Percentiles rank a stretch among this genome's conserved stretches.
Conservation (phyloP, 2,888 invertebrate genomes). For the Xestobium rufovillosum region DNA sequence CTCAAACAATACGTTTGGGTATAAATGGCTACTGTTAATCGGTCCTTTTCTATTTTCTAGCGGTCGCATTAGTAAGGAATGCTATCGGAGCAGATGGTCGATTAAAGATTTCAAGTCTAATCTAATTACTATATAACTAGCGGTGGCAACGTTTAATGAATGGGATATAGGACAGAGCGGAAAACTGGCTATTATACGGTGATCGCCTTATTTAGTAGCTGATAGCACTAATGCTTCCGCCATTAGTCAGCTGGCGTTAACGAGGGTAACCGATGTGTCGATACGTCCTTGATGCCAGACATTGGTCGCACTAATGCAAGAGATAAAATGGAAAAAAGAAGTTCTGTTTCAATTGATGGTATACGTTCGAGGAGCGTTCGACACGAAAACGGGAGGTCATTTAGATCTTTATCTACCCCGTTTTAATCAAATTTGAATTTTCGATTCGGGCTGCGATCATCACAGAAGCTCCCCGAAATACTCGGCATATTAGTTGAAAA, state of each 20-base stretch:
- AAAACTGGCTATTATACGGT: constrained; percentile 39
- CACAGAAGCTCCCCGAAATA: too few relatives aligned
- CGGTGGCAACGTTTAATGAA: constrained; percentile 28
- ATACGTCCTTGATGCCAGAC: constrained; percentile 29
- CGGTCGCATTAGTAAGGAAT: neutral
- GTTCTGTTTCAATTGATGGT: neutral
- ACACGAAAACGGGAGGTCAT: too few relatives aligned
- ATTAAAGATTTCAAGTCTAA: constrained; percentile 21
- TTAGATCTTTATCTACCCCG: too few relatives aligned
- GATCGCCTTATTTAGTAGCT: constrained; percentile 42
- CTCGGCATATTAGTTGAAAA: too few relatives aligned
- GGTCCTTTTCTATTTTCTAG: too few relatives aligned
- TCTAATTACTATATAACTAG: constrained; percentile 33
- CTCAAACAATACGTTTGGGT: too few relatives aligned
- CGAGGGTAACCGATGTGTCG: constrained; percentile 43
- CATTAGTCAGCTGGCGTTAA: constrained; percentile 45
- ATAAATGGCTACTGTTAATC: too few relatives aligned
- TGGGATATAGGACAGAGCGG: constrained; percentile 34
- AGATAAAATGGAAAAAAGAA: neutral
- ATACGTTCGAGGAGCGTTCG: too few relatives aligned
- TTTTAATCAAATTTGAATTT: too few relatives aligned
- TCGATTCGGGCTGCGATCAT: too few relatives aligned
- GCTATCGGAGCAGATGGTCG: neutral
- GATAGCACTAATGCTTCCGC: constrained; percentile 44
- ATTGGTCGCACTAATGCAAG: constrained; percentile 10